Conservation (phyloP, 2,797 vertebrate genomes). For the Microctenopoma steveboyesi region DNA sequence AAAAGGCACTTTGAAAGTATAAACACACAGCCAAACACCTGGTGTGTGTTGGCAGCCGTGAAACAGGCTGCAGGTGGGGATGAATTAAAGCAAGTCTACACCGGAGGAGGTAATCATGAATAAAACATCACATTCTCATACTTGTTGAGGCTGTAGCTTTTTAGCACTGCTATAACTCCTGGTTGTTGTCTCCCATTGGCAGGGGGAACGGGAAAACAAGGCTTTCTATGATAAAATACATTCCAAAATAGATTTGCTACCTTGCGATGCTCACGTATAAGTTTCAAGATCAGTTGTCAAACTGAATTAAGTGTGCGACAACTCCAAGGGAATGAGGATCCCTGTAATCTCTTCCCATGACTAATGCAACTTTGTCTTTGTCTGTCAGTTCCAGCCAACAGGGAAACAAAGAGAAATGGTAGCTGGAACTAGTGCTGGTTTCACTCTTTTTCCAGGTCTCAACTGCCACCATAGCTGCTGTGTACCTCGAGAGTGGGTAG, state of each 20-base stretch:
- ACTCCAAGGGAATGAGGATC: conserved; percentile 19
- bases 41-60: conserved; percentile 59
- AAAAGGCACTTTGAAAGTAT: conserved; percentile 62
- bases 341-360: conserved; percentile 24
- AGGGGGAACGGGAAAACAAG: conserved; percentile 24
- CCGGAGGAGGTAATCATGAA: conserved; percentile 71
- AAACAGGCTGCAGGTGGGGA: conserved; percentile 67
- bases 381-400: conserved; percentile 14
- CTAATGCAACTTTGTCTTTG: conserved; percentile 30
- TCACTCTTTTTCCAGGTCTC: conserved; percentile 8
- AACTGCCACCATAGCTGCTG: neutral
- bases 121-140: conserved; percentile 68
- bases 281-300: conserved; percentile 28
- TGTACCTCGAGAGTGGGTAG: conserved; percentile 2
- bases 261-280: neutral
- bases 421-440: neutral
- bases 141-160: conserved; percentile 63
- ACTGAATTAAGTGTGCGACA: conserved; percentile 29
- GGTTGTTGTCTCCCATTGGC: conserved; percentile 46
- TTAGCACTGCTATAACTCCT: conserved; percentile 56
- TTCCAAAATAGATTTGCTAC: conserved; percentile 23
- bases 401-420: conserved; percentile 23
- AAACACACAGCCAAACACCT: conserved; percentile 65
- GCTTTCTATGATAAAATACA: conserved; percentile 6
- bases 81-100: conserved; percentile 63